Evolutionary conservation across 1,140 invertebrate species (phyloP), one percentile per base, ranked within the genome.

Genomic region (Vollenhovia emeryi): DNA sequence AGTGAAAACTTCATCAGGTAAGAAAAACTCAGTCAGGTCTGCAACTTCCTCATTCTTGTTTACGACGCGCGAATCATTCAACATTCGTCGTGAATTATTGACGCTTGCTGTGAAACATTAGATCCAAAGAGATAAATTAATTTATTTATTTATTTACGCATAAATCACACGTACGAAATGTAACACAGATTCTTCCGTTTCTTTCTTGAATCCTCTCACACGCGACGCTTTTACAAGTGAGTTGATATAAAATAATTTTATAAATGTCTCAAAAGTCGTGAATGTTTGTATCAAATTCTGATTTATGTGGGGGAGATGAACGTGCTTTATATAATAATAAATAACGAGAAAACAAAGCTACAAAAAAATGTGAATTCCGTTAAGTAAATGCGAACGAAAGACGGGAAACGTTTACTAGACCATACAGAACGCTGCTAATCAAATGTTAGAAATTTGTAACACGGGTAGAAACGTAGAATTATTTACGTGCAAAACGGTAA

Each of bases 41-140:
- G 57, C 76, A 85, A 86, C 76, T 84, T 86, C 83, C 85, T 86
- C 64, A 85, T 62, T 62, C 62, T 84, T 18, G 40, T 71, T 71
- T 71, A 80, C 11, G 5, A 71, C 33, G 13, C 13, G 36, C 18
- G 24, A 52, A 80, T 68, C 15, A 69, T 55, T 69, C 55, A 69
- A 55, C 33, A 30, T 30, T n/a, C 11, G 13, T 3, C 9, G 27
- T 33, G 27, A 76, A 60, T 45, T 21, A 60, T 60, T 60, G 30
- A 15, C 4, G 13, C 33, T 64, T 64, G 60, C 60, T 30, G 13
- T 71, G 15, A 27, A 76, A 43, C 48, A 55, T 55, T 24, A 68
- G 21, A 71, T 24, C 1, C 40, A 59, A 57, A 43, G 24, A 82
- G 43, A 24, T 15, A 57, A 71, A 18, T 82, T 59, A 73, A 82